These are phyloP conservation scores for Balearica regulorum DNA, from an alignment of 2,797 vertebrate species.

Conservation along the genomic window DNA sequence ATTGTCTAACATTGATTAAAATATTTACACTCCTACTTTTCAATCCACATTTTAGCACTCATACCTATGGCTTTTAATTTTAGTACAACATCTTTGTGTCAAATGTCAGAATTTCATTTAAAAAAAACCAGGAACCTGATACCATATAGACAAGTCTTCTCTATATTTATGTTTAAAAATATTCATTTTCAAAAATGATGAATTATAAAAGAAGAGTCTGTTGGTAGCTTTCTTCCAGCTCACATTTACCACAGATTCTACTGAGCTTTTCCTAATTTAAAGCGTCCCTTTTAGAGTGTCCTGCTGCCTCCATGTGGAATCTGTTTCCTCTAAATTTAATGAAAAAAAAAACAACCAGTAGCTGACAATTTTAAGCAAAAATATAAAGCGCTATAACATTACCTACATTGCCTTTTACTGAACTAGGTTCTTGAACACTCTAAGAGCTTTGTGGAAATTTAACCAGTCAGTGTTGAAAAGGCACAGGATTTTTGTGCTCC, in stretches of 20 bases:
- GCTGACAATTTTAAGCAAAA: conserved; percentile 57
- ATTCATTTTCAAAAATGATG: conserved; percentile 60
- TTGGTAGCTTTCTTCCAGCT: conserved; percentile 66
- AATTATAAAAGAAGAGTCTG: conserved; percentile 44
- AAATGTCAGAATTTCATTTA: conserved; percentile 50
- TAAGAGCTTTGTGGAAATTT: conserved; percentile 57
- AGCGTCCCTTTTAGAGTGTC: conserved; percentile 40
- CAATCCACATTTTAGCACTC: conserved; percentile 73
- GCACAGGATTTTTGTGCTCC: conserved; percentile 58
- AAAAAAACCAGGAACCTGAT: conserved; percentile 68
- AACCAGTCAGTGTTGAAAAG: conserved; percentile 59
- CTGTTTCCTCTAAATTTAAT: conserved; percentile 29
- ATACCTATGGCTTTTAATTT: conserved; percentile 75
- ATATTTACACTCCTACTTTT: conserved; percentile 73
- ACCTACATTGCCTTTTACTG: conserved; percentile 34
- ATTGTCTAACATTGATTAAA: conserved; percentile 76
- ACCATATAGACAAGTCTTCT: conserved; percentile 64
- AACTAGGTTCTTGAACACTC: conserved; percentile 49
- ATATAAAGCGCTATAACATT: conserved; percentile 50
- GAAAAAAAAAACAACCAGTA: conserved; percentile 9
- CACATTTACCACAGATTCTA: conserved; percentile 62
- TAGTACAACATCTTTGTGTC: conserved; percentile 66
- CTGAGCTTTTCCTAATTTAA: conserved; percentile 53
- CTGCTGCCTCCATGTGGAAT: conserved; percentile 30
- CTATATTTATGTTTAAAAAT: conserved; percentile 64